Conservation (phyloP, 2,888 invertebrate species). For the Odontocerum albicorne region DNA sequence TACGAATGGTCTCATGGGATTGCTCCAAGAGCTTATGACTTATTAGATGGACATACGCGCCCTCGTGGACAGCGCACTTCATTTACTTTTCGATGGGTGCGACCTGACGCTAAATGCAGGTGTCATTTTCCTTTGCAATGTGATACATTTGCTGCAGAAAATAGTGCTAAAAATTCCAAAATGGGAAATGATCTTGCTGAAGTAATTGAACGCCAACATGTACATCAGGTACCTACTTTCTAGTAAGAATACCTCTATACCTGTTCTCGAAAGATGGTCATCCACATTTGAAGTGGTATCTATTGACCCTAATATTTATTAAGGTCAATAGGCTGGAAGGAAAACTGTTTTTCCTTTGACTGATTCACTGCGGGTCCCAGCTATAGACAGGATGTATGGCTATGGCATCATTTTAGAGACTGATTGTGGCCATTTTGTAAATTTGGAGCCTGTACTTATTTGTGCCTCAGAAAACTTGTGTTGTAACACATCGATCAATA, state of each 20-base stretch:
- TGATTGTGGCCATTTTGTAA: no score
- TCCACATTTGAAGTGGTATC: no score
- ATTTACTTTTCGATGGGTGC: constrained; percentile 78
- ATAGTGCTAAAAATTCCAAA: constrained; percentile 4
- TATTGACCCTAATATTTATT: no score
- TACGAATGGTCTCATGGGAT: constrained; percentile 91
- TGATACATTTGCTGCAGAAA: constrained; percentile 53
- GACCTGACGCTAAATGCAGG: constrained; percentile 58
- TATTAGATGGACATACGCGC: constrained; percentile 42
- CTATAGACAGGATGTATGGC: no score
- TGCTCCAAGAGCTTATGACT: constrained; percentile 79
- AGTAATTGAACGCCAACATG: constrained; percentile 72
- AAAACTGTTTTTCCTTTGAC: no score
- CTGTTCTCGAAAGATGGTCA: not conserved
- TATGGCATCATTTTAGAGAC: no score
- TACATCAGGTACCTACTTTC: constrained; percentile 79
- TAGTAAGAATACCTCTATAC: not conserved
- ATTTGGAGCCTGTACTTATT: no score
- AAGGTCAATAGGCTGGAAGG: no score
- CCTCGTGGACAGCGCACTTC: constrained; percentile 63
- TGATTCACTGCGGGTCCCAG: no score
- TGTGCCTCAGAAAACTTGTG: no score
- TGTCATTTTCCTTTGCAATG: constrained; percentile 69
- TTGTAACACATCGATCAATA: no score
- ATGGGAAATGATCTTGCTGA: constrained; percentile 57